These are phyloP conservation scores for Synergus umbraculus DNA, from an alignment of 2,888 invertebrate species.

Conservation along the genomic window DNA sequence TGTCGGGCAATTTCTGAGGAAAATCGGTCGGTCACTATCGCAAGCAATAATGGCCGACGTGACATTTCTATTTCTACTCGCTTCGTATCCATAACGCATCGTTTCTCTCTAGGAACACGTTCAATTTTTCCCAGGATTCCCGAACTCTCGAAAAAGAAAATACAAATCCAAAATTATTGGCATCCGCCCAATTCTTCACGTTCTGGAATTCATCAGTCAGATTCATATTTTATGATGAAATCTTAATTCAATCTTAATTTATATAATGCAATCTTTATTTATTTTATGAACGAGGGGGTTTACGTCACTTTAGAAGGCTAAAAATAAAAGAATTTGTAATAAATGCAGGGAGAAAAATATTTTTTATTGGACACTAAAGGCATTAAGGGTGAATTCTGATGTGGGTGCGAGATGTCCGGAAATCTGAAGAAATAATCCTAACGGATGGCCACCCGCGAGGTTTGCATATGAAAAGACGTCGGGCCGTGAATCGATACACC, in stretches of 20 bases:
- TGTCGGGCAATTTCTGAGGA: constrained; percentile 76
- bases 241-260: no score
- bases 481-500: constrained; percentile 55
- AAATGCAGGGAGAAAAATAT: not conserved
- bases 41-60: constrained; percentile 41
- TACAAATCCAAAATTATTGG: not conserved
- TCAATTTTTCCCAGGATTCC: constrained; percentile 34
- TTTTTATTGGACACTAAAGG: not conserved
- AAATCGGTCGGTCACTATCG: constrained; percentile 72
- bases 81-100: constrained; percentile 38
- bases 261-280: no score
- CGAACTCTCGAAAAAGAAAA: not conserved
- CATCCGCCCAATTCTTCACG: not conserved
- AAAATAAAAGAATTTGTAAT: not conserved
- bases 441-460: constrained; percentile 74
- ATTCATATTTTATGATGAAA: no score
- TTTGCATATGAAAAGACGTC: constrained; percentile 75
- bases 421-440: constrained; percentile 74
- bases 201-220: no score
- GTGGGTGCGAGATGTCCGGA: constrained; percentile 51
- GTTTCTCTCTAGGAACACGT: constrained; percentile 41
- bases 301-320: not conserved
- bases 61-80: constrained; percentile 25
- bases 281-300: no score
- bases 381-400: constrained; percentile 14